Evolutionary conservation across 92 coral and sea anemone genomes (phyloP), one percentile per base, ranked within the genome.

Genomic region (Montipora capitata): DNA sequence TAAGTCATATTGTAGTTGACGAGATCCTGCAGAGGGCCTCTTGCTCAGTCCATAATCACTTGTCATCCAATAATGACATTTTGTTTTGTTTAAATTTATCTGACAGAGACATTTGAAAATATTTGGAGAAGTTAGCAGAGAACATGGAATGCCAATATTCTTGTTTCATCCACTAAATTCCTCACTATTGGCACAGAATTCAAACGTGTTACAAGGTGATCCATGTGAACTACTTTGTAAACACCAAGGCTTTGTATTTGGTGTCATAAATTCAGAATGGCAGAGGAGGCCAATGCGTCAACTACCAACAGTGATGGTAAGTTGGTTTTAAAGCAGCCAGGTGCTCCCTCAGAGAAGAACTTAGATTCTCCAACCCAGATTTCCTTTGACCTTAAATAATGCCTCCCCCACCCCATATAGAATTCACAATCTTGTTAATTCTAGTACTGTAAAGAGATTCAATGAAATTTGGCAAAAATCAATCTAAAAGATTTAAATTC

Each of bases 121-220:
- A 40, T 76, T 92, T 49, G 1, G 74, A 27, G 82, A 88, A n/a
- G 67, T 89, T n/a, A 61, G 71, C 67, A 59, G 49, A 69, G 43
- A 85, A 15, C 74, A 78, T 40, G 40, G 67, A 3, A 63, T 88
- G n/a, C 78, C 88, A 48, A 27, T 72, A 18, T 92, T 93, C 57
- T 14, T 93, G 65, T 61, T 93, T 54, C 76, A 93, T 45, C 96
- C 96, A 38, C 38, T 57, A 42, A 13, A 18, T 13, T 38, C 80
- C 52, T 44, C 54, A 57, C 43, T 63, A 79, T 41, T 86, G 48
- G 64, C 74, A 72, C 16, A n/a, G 43, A 83, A 77, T 64, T 73
- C 87, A 41, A 90, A 76, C 35, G 73, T 68, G 39, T 69, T 80
- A 1, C 52, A 67, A 14, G 7, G 16, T 35, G 35, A 70, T 11